Percentiles rank a stretch among this genome's conserved stretches.
These are phyloP conservation scores for Pelecanoides urinatrix DNA, from an alignment of 2,113 vertebrate genomes.

Conservation along the genomic window DNA sequence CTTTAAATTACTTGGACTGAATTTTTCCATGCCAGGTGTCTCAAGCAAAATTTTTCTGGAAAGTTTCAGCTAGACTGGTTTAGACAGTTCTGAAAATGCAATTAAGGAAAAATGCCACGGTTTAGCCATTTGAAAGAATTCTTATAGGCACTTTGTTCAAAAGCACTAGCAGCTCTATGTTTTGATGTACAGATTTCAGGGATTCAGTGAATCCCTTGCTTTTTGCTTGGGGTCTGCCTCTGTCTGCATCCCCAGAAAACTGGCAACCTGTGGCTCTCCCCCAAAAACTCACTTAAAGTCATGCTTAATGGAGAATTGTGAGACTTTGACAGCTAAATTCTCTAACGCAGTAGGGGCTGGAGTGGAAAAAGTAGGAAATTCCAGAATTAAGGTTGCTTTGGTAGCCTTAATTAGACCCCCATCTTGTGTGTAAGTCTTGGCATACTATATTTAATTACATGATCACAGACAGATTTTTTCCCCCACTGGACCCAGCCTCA, in stretches of 20 bases:
- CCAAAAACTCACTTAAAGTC: not conserved
- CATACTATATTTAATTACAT: not conserved
- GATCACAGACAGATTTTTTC: not conserved
- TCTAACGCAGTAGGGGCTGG: not conserved
- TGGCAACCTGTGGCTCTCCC: not conserved
- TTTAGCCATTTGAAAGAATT: constrained; percentile 4
- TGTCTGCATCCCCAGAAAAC: not conserved
- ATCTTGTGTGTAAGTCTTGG: not conserved
- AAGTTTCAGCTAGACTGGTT: constrained; percentile 54
- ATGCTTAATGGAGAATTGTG: not conserved
- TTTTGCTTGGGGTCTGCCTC: not conserved
- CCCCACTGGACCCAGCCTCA: not conserved
- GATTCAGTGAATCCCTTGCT: not conserved
- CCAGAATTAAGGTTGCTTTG: not conserved
- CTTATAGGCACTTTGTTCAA: not conserved
- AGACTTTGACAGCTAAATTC: not conserved
- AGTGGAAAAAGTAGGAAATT: constrained; percentile 9
- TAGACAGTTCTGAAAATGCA: constrained; percentile 59
- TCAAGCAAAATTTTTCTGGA: constrained; percentile 57
- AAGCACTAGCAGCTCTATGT: not conserved
- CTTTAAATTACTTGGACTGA: constrained; percentile 59
- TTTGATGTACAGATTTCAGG: not conserved
- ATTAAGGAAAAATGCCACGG: constrained; percentile 23
- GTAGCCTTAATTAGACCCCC: not conserved
- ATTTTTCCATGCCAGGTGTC: constrained; percentile 64